phyloP scores from a whole-genome alignment of 1,140 invertebrate genomes.

The Gryon sp. region DNA sequence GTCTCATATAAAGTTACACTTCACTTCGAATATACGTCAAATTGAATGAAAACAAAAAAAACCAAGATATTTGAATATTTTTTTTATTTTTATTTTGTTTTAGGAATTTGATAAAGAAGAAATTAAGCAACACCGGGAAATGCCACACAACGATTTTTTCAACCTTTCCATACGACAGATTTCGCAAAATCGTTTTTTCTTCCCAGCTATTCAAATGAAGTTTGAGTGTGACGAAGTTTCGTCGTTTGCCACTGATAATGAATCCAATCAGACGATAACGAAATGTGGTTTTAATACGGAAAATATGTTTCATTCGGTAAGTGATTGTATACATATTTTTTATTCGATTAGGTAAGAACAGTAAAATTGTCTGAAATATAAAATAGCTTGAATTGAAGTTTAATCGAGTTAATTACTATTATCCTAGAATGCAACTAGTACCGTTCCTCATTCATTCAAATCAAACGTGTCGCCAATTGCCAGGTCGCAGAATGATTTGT shows the following conservation, averaged over 20 bases:
- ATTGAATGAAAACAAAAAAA: no score
- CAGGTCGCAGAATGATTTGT: slow-evolving; percentile 57
- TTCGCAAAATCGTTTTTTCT: slow-evolving; percentile 81
- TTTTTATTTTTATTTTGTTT: no score
- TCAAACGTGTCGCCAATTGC: slow-evolving; percentile 52
- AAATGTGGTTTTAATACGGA: slow-evolving; percentile 23
- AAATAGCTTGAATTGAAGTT: no score
- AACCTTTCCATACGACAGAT: slow-evolving; percentile 81
- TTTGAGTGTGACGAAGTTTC: slow-evolving; percentile 27
- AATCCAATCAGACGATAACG: not conserved
- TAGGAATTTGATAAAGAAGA: slow-evolving; percentile 70
- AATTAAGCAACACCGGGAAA: slow-evolving; percentile 79
- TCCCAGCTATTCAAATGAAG: slow-evolving; percentile 74
- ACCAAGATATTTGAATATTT: no score
- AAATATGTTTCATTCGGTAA: slow-evolving; percentile 13
- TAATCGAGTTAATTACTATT: slow-evolving; percentile 6
- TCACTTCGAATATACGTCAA: no score
- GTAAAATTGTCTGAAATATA: no score
- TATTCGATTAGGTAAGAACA: no score
- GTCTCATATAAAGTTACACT: no score
- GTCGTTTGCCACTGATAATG: not conserved
- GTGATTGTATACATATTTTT: no score
- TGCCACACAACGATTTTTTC: slow-evolving; percentile 82
- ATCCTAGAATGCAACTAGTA: slow-evolving; percentile 6
- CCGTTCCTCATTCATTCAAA: slow-evolving; percentile 57